Percentiles rank a stretch among this genome's conserved stretches.
phyloP scores from a whole-genome alignment of 2,888 invertebrate species.

The Margaritifera margaritifera region DNA sequence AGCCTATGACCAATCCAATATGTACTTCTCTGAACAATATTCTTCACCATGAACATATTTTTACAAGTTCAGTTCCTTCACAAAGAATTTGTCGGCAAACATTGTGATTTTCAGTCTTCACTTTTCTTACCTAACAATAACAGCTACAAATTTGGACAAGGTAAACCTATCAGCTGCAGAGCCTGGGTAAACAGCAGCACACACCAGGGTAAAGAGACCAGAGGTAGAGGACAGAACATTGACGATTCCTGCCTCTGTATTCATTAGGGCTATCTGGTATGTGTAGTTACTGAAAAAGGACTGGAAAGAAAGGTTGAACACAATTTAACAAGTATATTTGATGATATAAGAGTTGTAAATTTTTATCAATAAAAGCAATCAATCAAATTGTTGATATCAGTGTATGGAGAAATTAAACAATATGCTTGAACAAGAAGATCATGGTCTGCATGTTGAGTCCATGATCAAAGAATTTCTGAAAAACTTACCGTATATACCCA shows the following conservation, averaged over 20 bases:
- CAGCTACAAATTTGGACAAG: constrained; percentile 87
- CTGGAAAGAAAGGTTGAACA: constrained; percentile 76
- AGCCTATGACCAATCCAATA: too few relatives aligned
- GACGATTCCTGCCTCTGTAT: constrained; percentile 89
- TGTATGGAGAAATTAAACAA: not conserved
- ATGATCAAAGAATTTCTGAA: not conserved
- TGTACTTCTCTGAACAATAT: too few relatives aligned
- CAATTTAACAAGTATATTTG: constrained; percentile 3
- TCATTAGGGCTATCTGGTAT: constrained; percentile 89
- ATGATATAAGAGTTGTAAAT: not conserved
- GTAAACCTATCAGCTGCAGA: constrained; percentile 87
- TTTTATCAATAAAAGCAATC: not conserved
- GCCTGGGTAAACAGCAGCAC: constrained; percentile 91
- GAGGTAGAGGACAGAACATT: constrained; percentile 91
- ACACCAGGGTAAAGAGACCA: constrained; percentile 88
- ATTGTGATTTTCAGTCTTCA: too few relatives aligned
- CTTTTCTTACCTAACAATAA: constrained; percentile 73
- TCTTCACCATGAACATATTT: too few relatives aligned
- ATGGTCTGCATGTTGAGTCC: not conserved
- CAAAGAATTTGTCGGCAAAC: too few relatives aligned
- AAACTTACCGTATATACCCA: too few relatives aligned
- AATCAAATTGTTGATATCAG: not conserved
- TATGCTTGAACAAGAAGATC: not conserved
- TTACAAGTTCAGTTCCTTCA: too few relatives aligned
- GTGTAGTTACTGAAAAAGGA: constrained; percentile 96